A percentile compares a stretch with the other conserved stretches of the same genome.
phyloP scores from a whole-genome alignment of 1,140 invertebrate genomes.

The Pogonus chalceus region DNA sequence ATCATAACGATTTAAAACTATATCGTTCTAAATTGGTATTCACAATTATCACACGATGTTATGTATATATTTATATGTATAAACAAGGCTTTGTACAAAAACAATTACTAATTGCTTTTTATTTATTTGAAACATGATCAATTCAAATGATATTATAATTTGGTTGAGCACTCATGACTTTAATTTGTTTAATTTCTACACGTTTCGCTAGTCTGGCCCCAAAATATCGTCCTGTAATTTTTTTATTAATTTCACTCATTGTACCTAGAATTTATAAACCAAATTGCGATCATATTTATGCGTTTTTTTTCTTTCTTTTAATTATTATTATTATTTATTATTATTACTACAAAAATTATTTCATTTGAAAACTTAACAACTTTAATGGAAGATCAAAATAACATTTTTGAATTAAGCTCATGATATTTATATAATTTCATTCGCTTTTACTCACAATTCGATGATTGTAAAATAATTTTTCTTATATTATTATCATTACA shows the following conservation, averaged over 20 bases:
- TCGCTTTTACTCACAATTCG: conserved; percentile 2
- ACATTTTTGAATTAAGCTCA: background rate
- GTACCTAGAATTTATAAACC: too few relatives aligned
- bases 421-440: background rate
- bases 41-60: background rate
- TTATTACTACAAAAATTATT: background rate
- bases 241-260: background rate
- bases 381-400: conserved; percentile 1
- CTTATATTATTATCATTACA: too few relatives aligned
- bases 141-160: too few relatives aligned
- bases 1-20: conserved; percentile 4
- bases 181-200: too few relatives aligned
- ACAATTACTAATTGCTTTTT: background rate
- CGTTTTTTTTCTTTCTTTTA: background rate
- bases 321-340: background rate
- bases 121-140: background rate
- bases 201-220: too few relatives aligned
- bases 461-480: conserved; percentile 4
- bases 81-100: background rate
- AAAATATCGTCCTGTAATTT: too few relatives aligned
- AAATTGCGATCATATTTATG: background rate
- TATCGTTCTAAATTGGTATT: conserved; percentile 1
- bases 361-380: conserved; percentile 3
- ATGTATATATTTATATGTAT: background rate
- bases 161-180: too few relatives aligned